phyloP scores from a whole-genome alignment of 2,888 invertebrate genomes.

The Rhagium mordax region DNA sequence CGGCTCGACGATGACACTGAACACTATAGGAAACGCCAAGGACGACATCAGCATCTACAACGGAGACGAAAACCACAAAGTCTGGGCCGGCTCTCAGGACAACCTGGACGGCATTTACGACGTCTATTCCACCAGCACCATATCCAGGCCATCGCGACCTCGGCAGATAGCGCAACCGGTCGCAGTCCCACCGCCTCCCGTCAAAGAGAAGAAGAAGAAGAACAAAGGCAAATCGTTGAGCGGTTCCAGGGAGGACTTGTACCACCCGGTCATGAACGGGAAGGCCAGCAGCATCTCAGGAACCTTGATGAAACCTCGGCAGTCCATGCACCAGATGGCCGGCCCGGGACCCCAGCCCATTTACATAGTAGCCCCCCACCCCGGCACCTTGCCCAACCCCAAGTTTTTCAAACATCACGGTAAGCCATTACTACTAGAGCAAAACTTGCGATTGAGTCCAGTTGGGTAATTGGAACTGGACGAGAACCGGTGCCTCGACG shows the following conservation, averaged over 20 bases:
- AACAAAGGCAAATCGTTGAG: conserved; percentile 70
- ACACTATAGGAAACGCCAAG: conserved; percentile 75
- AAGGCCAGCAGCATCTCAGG: conserved; percentile 67
- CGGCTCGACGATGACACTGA: conserved; percentile 76
- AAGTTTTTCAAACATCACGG: conserved; percentile 70
- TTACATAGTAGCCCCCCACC: conserved; percentile 66
- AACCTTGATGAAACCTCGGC: conserved; percentile 70
- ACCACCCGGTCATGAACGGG: conserved; percentile 73
- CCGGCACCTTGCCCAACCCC: conserved; percentile 68
- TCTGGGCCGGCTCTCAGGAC: conserved; percentile 89
- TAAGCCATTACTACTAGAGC: no score
- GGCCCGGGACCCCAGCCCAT: conserved; percentile 68
- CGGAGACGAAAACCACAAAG: conserved; percentile 93
- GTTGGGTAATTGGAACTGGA: no score
- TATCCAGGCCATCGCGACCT: conserved; percentile 81
- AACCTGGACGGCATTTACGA: conserved; percentile 83
- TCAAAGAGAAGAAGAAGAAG: conserved; percentile 76
- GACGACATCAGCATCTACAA: conserved; percentile 90
- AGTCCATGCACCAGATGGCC: conserved; percentile 46
- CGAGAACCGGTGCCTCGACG: no score
- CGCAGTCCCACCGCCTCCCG: conserved; percentile 86
- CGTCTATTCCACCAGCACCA: conserved; percentile 75
- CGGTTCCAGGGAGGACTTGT: conserved; percentile 72
- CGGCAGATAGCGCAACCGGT: conserved; percentile 86
- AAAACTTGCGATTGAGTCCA: no score